Conservation (phyloP, 2,113 vertebrate species). For the Xenopus tropicalis region UCB_Xtro_10.0 CM004445.2:42600501-42601000, state of each 20-base stretch:
- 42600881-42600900: constrained; percentile 48
- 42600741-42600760: constrained; percentile 1
- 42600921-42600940: constrained; percentile 52
- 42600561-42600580: not conserved
- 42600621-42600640: too few relatives aligned
- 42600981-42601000: constrained; percentile 49
- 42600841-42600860: constrained; percentile 52
- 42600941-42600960: constrained; percentile 53
- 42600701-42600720: too few relatives aligned
- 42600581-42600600: not conserved
- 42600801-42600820: constrained; percentile 1
- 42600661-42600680: too few relatives aligned
- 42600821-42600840: constrained; percentile 52
- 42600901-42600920: constrained; percentile 56
- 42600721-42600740: too few relatives aligned
- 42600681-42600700: too few relatives aligned
- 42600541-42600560: too few relatives aligned
- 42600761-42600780: constrained; percentile 5
- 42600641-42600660: too few relatives aligned
- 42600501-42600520: too few relatives aligned
- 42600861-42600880: constrained; percentile 46
- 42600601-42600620: not conserved
- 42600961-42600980: constrained; percentile 43
- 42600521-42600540: too few relatives aligned
- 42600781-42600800: not conserved